Base-by-base conservation (phyloP, 2,888 invertebrate genomes). In the Eupelmus urozonus region DNA sequence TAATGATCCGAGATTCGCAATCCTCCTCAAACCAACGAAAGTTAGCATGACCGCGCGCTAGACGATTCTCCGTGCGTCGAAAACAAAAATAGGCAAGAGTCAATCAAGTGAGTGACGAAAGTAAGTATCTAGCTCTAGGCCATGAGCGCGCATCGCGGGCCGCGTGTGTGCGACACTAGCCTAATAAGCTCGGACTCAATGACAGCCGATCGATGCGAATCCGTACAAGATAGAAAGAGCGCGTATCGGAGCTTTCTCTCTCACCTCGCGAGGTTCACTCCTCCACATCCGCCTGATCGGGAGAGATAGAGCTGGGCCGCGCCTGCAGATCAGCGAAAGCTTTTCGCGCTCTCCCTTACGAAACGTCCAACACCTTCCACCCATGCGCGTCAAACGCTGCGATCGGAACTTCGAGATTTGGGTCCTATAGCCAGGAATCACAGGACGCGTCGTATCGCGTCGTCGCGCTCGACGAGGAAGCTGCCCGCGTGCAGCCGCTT, bases 141-240 rank as follows among this genome's bases (percentile, higher is more conserved):
- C 88, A 84, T 83, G 80, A 82, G 80, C 5, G 34, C 9, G 9
- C 5, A 9, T 9, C 9, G 34, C 9, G 9, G 34, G 34, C 34
- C 9, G 34, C 18, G 81, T 85, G 85, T 85, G 85, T 87, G 87
- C 87, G 86, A 88, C 88, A 88, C 86, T 87, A 88, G 83, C 86
- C 86, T 88, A 88, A 88, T 88, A 87, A 88, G 89, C 87, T 87
- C 83, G 83, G 74, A 84, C 82, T 81, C 84, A 85, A 85, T 86
- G 85, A 85, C 85, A 80, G 81, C 49, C 87, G 88, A 89, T 89
- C 89, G 89, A 89, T 89, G 85, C 40, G 89, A 89, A 90, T 87
- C 89, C 89, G 80, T 89, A 89, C 82, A 89, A 89, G n/a, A 88
- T 85, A 80, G 83, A 13, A 7, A 16, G 45, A 45, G 3, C 9